These are phyloP conservation scores for Saccopteryx bilineata DNA, from an alignment of 2,113 vertebrate genomes.

Conservation along the genomic window DNA sequence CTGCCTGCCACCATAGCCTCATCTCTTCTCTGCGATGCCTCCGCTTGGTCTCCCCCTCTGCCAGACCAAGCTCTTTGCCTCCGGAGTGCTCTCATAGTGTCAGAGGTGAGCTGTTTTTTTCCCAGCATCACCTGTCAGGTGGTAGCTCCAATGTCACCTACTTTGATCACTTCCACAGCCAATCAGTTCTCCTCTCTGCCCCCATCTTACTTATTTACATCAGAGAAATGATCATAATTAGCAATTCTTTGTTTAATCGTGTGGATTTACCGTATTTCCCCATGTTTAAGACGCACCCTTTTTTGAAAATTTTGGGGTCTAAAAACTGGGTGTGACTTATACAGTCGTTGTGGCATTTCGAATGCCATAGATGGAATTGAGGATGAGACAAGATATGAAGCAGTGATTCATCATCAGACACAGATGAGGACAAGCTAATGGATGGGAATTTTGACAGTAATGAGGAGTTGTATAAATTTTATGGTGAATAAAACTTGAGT, in stretches of 20 bases:
- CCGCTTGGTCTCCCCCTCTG: too few species aligned
- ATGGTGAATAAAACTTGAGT: too few species aligned
- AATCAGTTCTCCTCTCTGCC: neutral
- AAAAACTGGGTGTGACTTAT: too few species aligned
- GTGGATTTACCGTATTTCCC: neutral
- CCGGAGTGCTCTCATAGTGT: neutral
- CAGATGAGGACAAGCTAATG: too few species aligned
- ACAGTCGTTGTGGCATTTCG: too few species aligned
- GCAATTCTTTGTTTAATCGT: neutral
- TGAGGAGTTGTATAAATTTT: too few species aligned
- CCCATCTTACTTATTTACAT: neutral
- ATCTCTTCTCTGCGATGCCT: accelerated
- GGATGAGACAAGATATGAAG: too few species aligned
- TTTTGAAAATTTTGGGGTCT: too few species aligned
- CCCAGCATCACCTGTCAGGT: neutral
- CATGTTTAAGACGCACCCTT: too few species aligned
- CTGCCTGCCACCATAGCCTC: accelerated
- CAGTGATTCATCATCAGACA: too few species aligned
- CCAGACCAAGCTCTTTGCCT: neutral
- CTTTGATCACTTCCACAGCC: neutral
- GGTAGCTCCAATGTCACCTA: neutral
- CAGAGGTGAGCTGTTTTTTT: neutral
- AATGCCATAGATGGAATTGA: too few species aligned
- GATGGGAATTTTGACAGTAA: too few species aligned
- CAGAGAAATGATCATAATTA: neutral